Percentiles rank a stretch among this genome's conserved stretches.
phyloP scores from a whole-genome alignment of 2,888 invertebrate species.

The Digitonthophagus gazella region DNA sequence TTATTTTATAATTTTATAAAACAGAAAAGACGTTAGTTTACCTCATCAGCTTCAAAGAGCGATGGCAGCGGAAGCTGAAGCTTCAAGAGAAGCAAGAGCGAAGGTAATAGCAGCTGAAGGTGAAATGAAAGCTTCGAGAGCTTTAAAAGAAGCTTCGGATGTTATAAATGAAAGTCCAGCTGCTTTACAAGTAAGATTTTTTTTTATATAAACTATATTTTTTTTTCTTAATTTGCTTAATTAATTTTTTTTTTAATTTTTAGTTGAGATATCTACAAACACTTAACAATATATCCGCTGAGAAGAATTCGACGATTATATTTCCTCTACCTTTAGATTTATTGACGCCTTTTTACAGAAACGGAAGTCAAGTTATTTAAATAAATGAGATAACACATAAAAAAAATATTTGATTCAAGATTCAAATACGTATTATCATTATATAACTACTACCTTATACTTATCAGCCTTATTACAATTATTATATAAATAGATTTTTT shows the following conservation, averaged over 20 bases:
- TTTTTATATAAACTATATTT: not conserved
- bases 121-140: conserved; percentile 81
- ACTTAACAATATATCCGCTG: conserved; percentile 84
- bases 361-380: conserved; percentile 21
- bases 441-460: no score
- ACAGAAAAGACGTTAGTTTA: conserved; percentile 74
- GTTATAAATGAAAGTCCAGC: conserved; percentile 82
- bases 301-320: conserved; percentile 93
- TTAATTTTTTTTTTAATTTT: conserved; percentile 33
- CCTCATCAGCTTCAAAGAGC: conserved; percentile 75
- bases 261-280: conserved; percentile 88
- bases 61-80: conserved; percentile 83
- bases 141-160: conserved; percentile 82
- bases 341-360: conserved; percentile 21
- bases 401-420: no score
- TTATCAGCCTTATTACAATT: no score
- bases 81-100: conserved; percentile 73
- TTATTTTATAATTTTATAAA: not conserved
- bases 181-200: conserved; percentile 62
- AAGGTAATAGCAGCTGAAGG: conserved; percentile 84
- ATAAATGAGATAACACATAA: no score
- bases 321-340: conserved; percentile 90
- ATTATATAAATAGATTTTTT: no score
- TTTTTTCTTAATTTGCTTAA: not conserved
- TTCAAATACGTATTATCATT: no score